These are phyloP conservation scores for Lepidurus apus DNA, from an alignment of 1,140 invertebrate genomes.

Conservation along the genomic window DNA sequence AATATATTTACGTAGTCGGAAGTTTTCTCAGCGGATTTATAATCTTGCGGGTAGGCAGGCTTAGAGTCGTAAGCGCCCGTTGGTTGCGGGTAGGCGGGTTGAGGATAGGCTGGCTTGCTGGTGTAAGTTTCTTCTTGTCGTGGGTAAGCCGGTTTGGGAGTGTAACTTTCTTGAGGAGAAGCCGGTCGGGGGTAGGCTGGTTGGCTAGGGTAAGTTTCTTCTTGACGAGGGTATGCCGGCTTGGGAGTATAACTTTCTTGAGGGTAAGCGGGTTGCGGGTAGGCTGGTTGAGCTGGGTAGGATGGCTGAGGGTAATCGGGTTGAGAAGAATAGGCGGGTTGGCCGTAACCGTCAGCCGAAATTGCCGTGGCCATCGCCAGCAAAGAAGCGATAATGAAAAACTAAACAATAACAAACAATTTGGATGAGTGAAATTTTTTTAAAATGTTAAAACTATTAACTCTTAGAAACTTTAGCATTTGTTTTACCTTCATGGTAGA, in stretches of 20 bases:
- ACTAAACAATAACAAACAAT: neutral
- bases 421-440: neutral
- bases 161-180: neutral
- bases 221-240: neutral
- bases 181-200: neutral
- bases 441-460: neutral
- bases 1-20: neutral
- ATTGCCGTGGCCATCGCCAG: neutral
- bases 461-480: neutral
- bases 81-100: neutral
- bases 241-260: neutral
- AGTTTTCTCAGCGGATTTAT: neutral
- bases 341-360: neutral
- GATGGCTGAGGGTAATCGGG: neutral
- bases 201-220: neutral
- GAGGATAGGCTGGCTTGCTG: neutral
- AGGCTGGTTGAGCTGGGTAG: neutral
- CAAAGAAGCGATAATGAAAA: constrained; percentile 17
- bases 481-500: neutral
- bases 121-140: neutral
- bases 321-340: neutral
- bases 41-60: neutral
- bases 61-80: neutral
- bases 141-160: neutral
- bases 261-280: constrained; percentile 9